Evolutionary conservation across 2,113 vertebrate genomes (phyloP).

Genomic region (Hemibates koningsi): DNA sequence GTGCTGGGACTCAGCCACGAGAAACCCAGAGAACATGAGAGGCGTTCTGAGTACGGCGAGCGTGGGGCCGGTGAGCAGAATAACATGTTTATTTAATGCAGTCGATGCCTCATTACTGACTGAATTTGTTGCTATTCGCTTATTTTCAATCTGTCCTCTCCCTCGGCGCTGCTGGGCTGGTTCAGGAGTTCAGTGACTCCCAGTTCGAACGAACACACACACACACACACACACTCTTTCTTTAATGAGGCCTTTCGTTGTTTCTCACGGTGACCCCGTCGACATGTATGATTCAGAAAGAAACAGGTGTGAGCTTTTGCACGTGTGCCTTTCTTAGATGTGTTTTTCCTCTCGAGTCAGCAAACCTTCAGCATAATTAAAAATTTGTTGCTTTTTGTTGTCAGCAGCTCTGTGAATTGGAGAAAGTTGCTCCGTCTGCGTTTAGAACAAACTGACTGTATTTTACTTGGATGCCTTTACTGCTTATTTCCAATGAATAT

Average conservation of each 20-base stretch:
- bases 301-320: not conserved
- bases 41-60: not conserved
- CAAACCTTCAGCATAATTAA: conserved; percentile 38
- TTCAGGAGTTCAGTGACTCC: conserved; percentile 71
- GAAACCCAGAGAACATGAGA: conserved; percentile 33
- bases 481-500: not conserved
- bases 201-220: not conserved
- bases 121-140: conserved; percentile 37
- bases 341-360: conserved; percentile 19
- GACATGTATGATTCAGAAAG: not conserved
- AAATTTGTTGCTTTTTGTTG: not conserved
- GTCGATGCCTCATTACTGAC: conserved; percentile 64
- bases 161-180: conserved; percentile 30
- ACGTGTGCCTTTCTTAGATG: not conserved
- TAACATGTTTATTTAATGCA: conserved; percentile 73
- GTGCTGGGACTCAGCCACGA: conserved; percentile 10
- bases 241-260: not conserved
- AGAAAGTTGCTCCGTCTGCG: not conserved
- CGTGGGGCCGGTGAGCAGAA: not conserved
- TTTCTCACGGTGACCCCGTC: conserved; percentile 5
- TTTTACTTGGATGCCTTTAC: not conserved
- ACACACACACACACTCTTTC: not conserved
- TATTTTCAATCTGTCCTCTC: conserved; percentile 29
- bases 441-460: not conserved
- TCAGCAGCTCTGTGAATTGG: conserved; percentile 30